Evolutionary conservation across 2,888 invertebrate species (phyloP), one percentile per base, ranked within the genome.

Genomic region (Ormyrus nitidulus): DNA sequence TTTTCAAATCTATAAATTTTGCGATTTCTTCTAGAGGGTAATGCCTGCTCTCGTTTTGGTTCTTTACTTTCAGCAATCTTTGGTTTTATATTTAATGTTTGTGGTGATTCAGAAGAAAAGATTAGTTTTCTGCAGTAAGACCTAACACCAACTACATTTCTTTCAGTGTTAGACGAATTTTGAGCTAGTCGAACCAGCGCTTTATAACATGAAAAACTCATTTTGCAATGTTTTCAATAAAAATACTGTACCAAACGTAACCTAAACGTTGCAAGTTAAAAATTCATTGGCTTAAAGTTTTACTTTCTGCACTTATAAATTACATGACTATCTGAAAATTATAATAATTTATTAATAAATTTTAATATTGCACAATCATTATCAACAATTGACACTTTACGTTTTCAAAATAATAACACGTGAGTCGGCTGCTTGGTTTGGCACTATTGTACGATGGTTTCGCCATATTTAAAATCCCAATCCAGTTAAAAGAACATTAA

Each of bases 131-230:
- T 58, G 6, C 49, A 49, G 9, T 66, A 77, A 53, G n/a, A 62
- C 44, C 73, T 34, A 4, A 9, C 5, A 13, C n/a, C 61, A 19
- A 65, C 46, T 49, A 54, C 53, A 6, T 72, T 46, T 6, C 74
- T 19, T 4, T 3, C 0, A 58, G n/a, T 74, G 6, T 19, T 44
- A 13, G 19, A 34, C 9, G 69, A 53, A 65, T 46, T 49, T 70
- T 75, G 34, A 10, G 11, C 7, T 10, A 77, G 49, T 56, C 34
- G 34, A 5, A 62, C 9, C 11, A 77, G 48, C 19, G 54, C 46
- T 56, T 68, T 77, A 48, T 7, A 68, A 8, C 66, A 62, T 62
- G 71, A 77, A 71, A 71, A 74, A 58, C 13, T 74, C 79, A 81
- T 81, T 68, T 54, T 73, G 34, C 34, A 34, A 34, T 34, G 3